Evolutionary conservation across 2,113 vertebrate species (phyloP), one percentile per base, ranked within the genome.

Genomic region (Eonycteris spelaea): DNA sequence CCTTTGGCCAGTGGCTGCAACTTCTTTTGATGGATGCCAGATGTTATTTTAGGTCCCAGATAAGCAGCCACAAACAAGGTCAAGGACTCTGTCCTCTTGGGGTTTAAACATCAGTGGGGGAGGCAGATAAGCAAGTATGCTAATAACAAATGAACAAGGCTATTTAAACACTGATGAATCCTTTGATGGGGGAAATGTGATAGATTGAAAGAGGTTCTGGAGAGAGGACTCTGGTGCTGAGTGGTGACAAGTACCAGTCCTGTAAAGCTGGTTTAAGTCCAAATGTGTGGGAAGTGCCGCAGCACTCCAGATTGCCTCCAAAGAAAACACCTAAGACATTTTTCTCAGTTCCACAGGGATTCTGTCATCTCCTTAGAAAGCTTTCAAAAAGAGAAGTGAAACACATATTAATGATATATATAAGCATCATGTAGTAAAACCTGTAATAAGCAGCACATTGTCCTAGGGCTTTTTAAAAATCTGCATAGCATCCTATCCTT

Each of bases 201-300:
- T 2, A 51, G 43, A 35, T 22, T 18, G 9, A 35, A 43, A 4
- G 5, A 82, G 35, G 13, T 45, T 68, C 71, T 85, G 57, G 51
- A 40, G 73, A 86, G 13, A 57, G 2, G 67, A n/a, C 40, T 9
- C 6, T 15, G 43, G 28, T 24, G 6, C 8, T 1, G 18, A 85
- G 10, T n/a, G 6, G 26, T 26, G 65, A 71, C 33, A 80, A 3
- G 1, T 22, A 7, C 15, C 15, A 28, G n/a, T 15, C 30, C 22
- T 14, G 33, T 2, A 33, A 18, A 40, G n/a, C 0, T 35, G 11
- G 30, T 7, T 9, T 21, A 35, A 87, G 13, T 28, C 40, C 92
- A 53, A 67, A 11, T 3, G 0, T 7, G 59, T 22, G 71, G 35
- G 5, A 9, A 82, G 18, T 0, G 0, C 45, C 18, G 2, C 1